These are phyloP conservation scores for Haliclona indistincta DNA, from an alignment of 37 sponge, comb jelly and placozoan genomes.

Conservation along the genomic window DNA sequence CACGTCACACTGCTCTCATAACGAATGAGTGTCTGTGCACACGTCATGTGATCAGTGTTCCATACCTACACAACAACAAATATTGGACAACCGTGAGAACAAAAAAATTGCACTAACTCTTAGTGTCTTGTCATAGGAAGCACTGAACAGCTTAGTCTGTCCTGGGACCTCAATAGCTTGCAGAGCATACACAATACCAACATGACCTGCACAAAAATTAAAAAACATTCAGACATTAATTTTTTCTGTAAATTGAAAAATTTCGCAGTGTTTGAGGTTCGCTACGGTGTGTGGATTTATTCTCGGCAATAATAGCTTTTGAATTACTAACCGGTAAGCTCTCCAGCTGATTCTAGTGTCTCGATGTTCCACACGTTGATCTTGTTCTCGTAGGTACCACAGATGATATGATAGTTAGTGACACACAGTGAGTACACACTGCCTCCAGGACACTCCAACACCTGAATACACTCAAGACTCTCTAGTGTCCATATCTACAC, in stretches of 20 bases:
- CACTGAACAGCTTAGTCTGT: constrained; percentile 81
- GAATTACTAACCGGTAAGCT: constrained; percentile 56
- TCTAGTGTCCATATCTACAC: constrained; percentile 84
- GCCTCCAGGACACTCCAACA: constrained; percentile 80
- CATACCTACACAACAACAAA: constrained; percentile 66
- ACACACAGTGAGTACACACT: constrained; percentile 94
- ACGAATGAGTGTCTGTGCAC: constrained; percentile 88
- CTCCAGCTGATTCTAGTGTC: constrained; percentile 50
- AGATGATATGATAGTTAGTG: constrained; percentile 86
- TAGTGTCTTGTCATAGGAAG: constrained; percentile 89
- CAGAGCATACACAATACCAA: constrained; percentile 87
- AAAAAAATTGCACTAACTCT: constrained; percentile 53
- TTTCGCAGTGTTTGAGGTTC: too few species aligned
- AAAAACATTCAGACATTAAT: too few species aligned
- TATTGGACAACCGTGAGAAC: not conserved
- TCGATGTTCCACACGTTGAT: constrained; percentile 86
- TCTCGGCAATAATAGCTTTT: too few species aligned
- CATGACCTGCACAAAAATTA: constrained; percentile 56
- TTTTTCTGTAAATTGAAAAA: too few species aligned
- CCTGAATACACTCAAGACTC: constrained; percentile 73
- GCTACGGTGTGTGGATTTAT: too few species aligned
- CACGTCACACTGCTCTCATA: constrained; percentile 95
- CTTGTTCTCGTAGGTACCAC: constrained; percentile 94
- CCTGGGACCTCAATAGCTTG: constrained; percentile 78
- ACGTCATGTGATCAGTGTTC: constrained; percentile 91